phyloP scores from a whole-genome alignment of 1,140 invertebrate species.

The Pachyrhynchus sulphureomaculatus region DNA sequence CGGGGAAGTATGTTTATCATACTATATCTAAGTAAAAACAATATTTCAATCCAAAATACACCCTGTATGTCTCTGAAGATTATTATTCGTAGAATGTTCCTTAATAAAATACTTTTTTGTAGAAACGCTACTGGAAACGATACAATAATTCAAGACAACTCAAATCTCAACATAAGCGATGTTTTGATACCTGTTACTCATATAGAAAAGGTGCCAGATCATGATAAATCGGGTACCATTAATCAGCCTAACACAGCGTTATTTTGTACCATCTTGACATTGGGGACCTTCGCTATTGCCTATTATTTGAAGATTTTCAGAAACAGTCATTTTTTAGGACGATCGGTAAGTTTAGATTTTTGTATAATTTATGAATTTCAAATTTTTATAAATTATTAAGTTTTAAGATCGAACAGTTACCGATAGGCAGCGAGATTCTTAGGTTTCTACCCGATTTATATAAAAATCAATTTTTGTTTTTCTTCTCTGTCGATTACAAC shows the following conservation, averaged over 20 bases:
- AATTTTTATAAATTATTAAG: slow-evolving; percentile 5
- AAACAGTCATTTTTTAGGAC: slow-evolving; percentile 92
- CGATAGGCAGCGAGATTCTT: neutral
- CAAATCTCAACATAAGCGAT: slow-evolving; percentile 7
- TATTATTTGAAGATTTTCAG: slow-evolving; percentile 91
- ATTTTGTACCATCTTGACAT: slow-evolving; percentile 88
- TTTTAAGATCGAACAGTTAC: neutral
- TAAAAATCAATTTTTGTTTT: no score
- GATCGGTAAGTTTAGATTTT: slow-evolving; percentile 83
- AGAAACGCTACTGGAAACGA: slow-evolving; percentile 37
- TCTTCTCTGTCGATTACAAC: no score
- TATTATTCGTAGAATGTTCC: no score
- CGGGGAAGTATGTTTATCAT: no score
- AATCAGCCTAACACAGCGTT: slow-evolving; percentile 92
- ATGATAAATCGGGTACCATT: slow-evolving; percentile 43
- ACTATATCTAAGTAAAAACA: no score
- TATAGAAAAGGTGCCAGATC: slow-evolving; percentile 32
- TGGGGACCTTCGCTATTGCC: slow-evolving; percentile 92
- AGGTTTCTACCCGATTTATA: no score
- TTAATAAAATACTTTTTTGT: slow-evolving; percentile 6
- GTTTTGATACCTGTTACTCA: slow-evolving; percentile 1
- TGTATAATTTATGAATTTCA: no score
- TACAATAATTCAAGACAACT: slow-evolving; percentile 27
- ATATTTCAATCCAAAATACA: no score
- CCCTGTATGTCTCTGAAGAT: no score